Evolutionary conservation across 2,888 invertebrate genomes (phyloP).

Genomic region (Acronicta leporina): DNA sequence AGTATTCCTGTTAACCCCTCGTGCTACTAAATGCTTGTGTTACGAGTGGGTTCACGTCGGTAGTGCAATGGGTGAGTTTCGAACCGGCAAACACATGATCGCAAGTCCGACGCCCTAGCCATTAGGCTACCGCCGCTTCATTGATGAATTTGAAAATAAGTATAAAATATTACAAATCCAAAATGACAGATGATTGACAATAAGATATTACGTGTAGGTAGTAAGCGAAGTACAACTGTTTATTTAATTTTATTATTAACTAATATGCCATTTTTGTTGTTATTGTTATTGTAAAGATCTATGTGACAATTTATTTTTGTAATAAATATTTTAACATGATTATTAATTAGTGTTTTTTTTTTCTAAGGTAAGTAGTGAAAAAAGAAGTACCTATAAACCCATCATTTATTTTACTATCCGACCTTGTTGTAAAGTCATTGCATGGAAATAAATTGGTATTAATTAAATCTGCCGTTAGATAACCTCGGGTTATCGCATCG

Average conservation of each 20-base stretch:
- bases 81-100: too few species aligned
- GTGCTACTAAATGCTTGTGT: too few species aligned
- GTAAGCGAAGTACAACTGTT: constrained; percentile 53
- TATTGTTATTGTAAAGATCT: constrained; percentile 63
- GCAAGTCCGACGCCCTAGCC: too few species aligned
- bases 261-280: constrained; percentile 58
- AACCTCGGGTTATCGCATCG: constrained; percentile 35
- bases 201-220: constrained; percentile 28
- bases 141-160: too few species aligned
- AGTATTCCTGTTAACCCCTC: too few species aligned
- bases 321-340: constrained; percentile 59
- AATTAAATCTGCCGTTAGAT: constrained; percentile 30
- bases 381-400: not conserved
- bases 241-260: constrained; percentile 37
- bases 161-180: not conserved
- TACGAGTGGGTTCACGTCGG: too few species aligned
- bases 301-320: constrained; percentile 64
- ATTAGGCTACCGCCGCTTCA: too few species aligned
- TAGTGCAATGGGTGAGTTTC: too few species aligned
- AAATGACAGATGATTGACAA: constrained; percentile 20
- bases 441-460: constrained; percentile 34
- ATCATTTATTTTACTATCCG: constrained; percentile 7
- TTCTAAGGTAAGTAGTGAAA: too few species aligned
- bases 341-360: constrained; percentile 9
- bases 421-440: constrained; percentile 37